Evolutionary conservation across 2,888 invertebrate genomes (phyloP).

Genomic region (Cerastis leucographa): DNA sequence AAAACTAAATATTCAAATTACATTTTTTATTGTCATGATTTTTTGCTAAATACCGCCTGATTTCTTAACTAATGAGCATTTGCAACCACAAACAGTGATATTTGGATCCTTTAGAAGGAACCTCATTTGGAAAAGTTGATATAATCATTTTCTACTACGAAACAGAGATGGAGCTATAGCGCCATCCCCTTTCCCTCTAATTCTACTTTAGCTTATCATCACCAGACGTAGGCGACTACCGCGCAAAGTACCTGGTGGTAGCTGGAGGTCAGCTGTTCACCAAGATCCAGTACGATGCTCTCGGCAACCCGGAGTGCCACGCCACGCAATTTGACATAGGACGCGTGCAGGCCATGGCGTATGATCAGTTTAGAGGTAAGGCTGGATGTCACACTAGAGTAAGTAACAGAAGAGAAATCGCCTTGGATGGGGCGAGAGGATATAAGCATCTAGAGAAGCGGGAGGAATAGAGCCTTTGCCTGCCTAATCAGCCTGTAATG

Average conservation of each 20-base stretch:
- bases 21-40: not conserved
- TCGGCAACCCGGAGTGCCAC: conserved; percentile 92
- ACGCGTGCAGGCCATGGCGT: conserved; percentile 92
- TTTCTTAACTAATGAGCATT: not conserved
- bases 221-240: conserved; percentile 73
- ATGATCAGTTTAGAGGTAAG: conserved; percentile 88
- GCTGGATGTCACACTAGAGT: not conserved
- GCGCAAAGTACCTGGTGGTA: conserved; percentile 89
- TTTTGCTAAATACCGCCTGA: not conserved
- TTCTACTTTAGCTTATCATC: conserved; percentile 2
- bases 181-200: too few relatives aligned
- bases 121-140: not conserved
- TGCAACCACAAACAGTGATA: not conserved
- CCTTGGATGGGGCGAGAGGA: not conserved
- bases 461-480: not conserved
- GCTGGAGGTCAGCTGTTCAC: conserved; percentile 91
- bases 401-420: not conserved
- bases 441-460: not conserved
- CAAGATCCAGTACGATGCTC: conserved; percentile 91
- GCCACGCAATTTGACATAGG: conserved; percentile 85
- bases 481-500: too few relatives aligned
- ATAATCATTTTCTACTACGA: not conserved
- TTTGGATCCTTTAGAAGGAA: not conserved
- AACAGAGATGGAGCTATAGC: not conserved
- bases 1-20: not conserved